Percentiles rank a stretch among this genome's conserved stretches.
Evolutionary conservation across 2,797 vertebrate genomes (phyloP).

Genomic region (Falco novaeseelandiae): DNA sequence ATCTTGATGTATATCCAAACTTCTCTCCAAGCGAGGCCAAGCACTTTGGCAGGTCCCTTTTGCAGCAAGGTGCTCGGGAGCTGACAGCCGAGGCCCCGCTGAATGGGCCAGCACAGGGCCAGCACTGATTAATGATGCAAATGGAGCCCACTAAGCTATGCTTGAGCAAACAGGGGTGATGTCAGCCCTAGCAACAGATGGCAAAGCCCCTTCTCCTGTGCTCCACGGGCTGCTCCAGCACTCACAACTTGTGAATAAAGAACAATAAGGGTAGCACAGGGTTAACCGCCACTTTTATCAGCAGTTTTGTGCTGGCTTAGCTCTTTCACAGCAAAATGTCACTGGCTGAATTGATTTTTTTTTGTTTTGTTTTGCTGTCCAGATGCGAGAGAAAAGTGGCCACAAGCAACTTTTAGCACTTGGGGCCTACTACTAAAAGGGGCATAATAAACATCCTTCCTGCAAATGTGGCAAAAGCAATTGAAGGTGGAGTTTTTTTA

Average conservation of each 20-base stretch:
- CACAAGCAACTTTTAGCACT: constrained; percentile 59
- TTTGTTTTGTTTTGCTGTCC: constrained; percentile 11
- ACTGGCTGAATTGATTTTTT: constrained; percentile 64
- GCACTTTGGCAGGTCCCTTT: constrained; percentile 36
- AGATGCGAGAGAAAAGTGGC: constrained; percentile 59
- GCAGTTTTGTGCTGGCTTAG: constrained; percentile 32
- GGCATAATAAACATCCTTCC: constrained; percentile 44
- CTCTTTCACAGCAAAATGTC: constrained; percentile 72
- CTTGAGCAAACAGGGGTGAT: constrained; percentile 59
- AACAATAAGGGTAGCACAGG: constrained; percentile 65
- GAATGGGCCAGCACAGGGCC: constrained; percentile 33
- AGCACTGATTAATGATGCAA: constrained; percentile 45
- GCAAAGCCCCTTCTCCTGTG: constrained; percentile 41
- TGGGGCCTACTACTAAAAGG: constrained; percentile 1
- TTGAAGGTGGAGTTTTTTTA: constrained; percentile 11
- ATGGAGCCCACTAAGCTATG: neutral
- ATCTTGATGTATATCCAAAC: constrained; percentile 20
- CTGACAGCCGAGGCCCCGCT: constrained; percentile 30
- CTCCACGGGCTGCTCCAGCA: neutral
- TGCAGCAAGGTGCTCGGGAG: constrained; percentile 1
- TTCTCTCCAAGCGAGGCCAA: neutral
- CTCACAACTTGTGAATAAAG: neutral
- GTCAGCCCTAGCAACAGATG: constrained; percentile 77
- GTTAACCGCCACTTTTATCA: constrained; percentile 69
- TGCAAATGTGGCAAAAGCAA: constrained; percentile 41